Evolutionary conservation across 1,140 invertebrate species (phyloP), one percentile per base, ranked within the genome.

Genomic region (Agrilus planipennis): DNA sequence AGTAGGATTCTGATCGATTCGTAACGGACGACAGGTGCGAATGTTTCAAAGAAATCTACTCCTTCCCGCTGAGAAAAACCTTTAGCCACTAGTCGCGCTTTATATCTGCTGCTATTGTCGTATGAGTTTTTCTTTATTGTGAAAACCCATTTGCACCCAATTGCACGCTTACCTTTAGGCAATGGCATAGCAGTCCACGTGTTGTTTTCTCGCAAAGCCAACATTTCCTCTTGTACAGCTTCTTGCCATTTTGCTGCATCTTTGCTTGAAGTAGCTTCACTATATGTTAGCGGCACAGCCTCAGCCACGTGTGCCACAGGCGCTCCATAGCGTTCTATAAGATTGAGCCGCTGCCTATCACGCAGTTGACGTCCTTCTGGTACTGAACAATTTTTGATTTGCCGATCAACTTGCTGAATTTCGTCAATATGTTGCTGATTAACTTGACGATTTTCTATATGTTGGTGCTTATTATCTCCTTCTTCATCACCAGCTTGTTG

Each of bases 21-120:
- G 19, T 23, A 34, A 16, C 54, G 44, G 18, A 51, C 50, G 5
- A 61, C 30, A 10, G 42, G 36, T 25, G 21, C 4, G 4, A 22
- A 42, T 7, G 10, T 16, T 35, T 38, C 53, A 28, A 37, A 34
- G 39, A 54, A 65, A 34, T 66, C 63, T 5, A 63, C 37, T 27
- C 62, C 63, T 17, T 34, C 14, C 4, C 10, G 9, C n/a, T 34
- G 32, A 4, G 32, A 16, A 16, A 22, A 41, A 23, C n/a, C 32
- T 18, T 42, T 42, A 2, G 21, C 40, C 15, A 29, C 16, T 11
- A 35, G 10, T 28, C 41, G 16, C 4, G 32, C 21, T 25, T 36
- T 27, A 10, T 42, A 34, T 27, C 19, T 18, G 16, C 15, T 18
- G 3, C 6, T 16, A 17, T 15, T 15, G 16, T 18, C 32, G 15